Evolutionary conservation across 1,140 invertebrate genomes (phyloP).

Genomic region (Diuraphis noxia): DNA sequence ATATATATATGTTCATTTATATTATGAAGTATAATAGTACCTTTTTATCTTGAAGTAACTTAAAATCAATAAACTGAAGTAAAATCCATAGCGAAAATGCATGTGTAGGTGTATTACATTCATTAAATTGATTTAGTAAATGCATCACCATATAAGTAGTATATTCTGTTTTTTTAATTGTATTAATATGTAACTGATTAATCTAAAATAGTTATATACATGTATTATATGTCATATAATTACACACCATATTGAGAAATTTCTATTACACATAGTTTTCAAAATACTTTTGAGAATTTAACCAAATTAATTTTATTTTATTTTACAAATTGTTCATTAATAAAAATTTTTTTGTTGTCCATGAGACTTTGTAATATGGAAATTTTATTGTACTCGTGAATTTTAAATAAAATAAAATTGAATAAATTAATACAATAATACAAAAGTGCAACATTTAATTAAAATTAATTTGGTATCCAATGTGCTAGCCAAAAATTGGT

Average conservation of each 20-base stretch:
- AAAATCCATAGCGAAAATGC: slow-evolving; percentile 32
- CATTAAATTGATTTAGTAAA: slow-evolving; percentile 35
- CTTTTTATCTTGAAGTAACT: not conserved
- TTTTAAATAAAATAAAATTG: too few species aligned
- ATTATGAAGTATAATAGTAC: not conserved
- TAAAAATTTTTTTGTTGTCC: too few species aligned
- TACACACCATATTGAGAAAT: too few species aligned
- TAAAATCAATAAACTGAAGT: slow-evolving; percentile 41
- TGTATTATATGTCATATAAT: not conserved
- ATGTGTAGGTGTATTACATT: slow-evolving; percentile 8
- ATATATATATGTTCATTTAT: not conserved
- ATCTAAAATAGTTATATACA: not conserved
- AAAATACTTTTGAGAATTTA: too few species aligned
- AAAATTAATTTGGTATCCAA: too few species aligned
- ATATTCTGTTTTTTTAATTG: slow-evolving; percentile 24
- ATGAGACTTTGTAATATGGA: too few species aligned
- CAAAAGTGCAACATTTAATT: too few species aligned
- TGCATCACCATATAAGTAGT: not conserved
- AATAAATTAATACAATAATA: too few species aligned
- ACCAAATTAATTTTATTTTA: too few species aligned
- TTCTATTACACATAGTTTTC: too few species aligned
- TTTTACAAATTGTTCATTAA: too few species aligned
- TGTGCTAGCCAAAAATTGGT: not conserved
- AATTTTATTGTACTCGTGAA: too few species aligned
- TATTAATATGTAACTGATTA: slow-evolving; percentile 16